Percentiles rank a stretch among this genome's conserved stretches.
Evolutionary conservation across 2,113 vertebrate species (phyloP).

Genomic region (Larimichthys crocea): DNA sequence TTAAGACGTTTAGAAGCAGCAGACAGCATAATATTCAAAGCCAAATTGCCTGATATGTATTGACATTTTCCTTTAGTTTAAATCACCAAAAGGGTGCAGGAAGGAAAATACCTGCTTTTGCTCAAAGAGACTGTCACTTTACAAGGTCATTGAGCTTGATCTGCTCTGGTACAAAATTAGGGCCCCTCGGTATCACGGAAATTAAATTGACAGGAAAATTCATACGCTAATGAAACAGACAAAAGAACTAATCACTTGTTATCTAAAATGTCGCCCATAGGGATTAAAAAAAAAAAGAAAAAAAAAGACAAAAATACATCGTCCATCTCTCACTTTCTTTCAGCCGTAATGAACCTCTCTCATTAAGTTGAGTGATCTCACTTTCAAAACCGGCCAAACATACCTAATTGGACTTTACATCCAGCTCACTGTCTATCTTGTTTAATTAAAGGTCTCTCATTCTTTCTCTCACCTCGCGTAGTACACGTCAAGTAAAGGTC

Average conservation of each 20-base stretch:
- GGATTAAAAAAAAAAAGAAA: slow-evolving; percentile 47
- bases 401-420: slow-evolving; percentile 83
- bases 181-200: slow-evolving; percentile 40
- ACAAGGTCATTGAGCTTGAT: slow-evolving; percentile 59
- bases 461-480: slow-evolving; percentile 67
- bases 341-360: slow-evolving; percentile 76
- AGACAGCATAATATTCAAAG: slow-evolving; percentile 17
- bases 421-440: slow-evolving; percentile 75
- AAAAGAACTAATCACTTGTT: slow-evolving; percentile 67
- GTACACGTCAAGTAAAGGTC: slow-evolving; percentile 74
- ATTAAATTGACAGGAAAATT: slow-evolving; percentile 71
- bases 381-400: slow-evolving; percentile 68
- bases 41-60: slow-evolving; percentile 57
- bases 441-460: slow-evolving; percentile 84
- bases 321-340: slow-evolving; percentile 51
- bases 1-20: background rate
- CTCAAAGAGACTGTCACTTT: slow-evolving; percentile 50
- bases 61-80: slow-evolving; percentile 43
- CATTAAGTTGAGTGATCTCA: slow-evolving; percentile 71
- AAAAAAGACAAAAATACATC: slow-evolving; percentile 33
- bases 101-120: slow-evolving; percentile 46
- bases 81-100: slow-evolving; percentile 52
- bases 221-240: slow-evolving; percentile 69
- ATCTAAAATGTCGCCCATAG: slow-evolving; percentile 66
- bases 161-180: slow-evolving; percentile 48